Base-by-base conservation (phyloP, 2,797 vertebrate genomes). In the Vespertilio murinus region DNA sequence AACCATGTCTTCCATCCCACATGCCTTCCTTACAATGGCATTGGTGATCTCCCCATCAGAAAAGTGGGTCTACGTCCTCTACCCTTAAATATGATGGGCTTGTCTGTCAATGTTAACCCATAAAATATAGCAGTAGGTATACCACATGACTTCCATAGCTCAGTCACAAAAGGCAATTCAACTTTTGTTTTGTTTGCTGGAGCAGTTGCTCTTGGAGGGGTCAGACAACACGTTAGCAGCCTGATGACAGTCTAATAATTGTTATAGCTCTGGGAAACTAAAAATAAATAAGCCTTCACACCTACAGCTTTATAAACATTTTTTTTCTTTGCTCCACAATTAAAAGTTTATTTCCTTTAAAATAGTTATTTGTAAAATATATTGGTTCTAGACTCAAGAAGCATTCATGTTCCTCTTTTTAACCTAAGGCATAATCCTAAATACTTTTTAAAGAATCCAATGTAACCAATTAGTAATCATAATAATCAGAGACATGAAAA, bases 201-300 rank as follows among this genome's bases (percentile, higher is more conserved):
- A 70, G 79, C 74, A 12, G 17, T 85, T 73, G 2, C 65, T 80
- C 40, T 71, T 56, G 6, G 88, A 92, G 5, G 8, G 42, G 69
- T 84, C 28, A 69, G 38, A 14, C 65, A 78, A 10, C 12, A 33
- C 13, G 30, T 77, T 59, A 93, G 40, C 69, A 64, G 38, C 64
- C 35, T 45, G 61, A 74, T 65, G 30, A 59, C 0, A 38, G 11
- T 18, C 22, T 28, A 64, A 64, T 77, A 64, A 56, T 18, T 64
- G 84, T 64, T 54, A 22, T 6, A 95, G 65, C 49, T 54, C 30
- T 56, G 54, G 52, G 47, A 93, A 93, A 92, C 4, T 95, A 30
- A 90, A 84, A 93, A 77, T 23, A 91, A 23, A 92, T 93, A 87
- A 73, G 8, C 8, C 61, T 92, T 87, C 5, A 79, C 16, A 52